Conservation (phyloP, 2,113 vertebrate species). For the Calypte anna region DNA sequence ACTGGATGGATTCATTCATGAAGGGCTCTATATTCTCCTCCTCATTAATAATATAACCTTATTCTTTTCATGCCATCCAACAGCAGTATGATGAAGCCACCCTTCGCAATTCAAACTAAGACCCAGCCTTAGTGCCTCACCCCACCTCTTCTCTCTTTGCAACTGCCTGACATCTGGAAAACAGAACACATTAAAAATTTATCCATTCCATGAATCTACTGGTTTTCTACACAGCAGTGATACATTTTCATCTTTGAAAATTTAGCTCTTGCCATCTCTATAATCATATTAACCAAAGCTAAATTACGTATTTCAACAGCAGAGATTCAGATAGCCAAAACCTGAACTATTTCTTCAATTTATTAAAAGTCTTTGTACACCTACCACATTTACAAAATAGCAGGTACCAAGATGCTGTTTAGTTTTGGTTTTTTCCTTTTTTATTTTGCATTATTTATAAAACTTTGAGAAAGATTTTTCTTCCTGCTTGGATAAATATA, state of each 20-base stretch:
- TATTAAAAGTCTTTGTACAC: background rate
- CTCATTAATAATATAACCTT: background rate
- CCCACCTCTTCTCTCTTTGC: background rate
- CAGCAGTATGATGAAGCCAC: background rate
- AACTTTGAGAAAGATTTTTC: background rate
- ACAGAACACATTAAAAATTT: background rate
- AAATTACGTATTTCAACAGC: background rate
- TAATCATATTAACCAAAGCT: background rate
- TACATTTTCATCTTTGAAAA: background rate
- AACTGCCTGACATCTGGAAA: background rate
- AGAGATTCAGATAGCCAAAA: background rate
- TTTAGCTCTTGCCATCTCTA: background rate
- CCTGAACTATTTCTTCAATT: background rate
- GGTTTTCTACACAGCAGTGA: background rate
- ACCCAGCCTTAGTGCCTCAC: background rate
- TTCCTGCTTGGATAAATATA: background rate
- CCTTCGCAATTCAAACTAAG: background rate
- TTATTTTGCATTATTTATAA: background rate
- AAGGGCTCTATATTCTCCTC: fast-evolving
- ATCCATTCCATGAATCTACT: background rate
- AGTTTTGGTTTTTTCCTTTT: too few species aligned
- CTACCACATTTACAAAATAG: background rate
- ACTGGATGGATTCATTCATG: fast-evolving
- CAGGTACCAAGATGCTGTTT: background rate
- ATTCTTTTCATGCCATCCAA: background rate